Percentiles rank a stretch among this genome's conserved stretches.
Evolutionary conservation across 2,888 invertebrate species (phyloP).

Genomic region (Mimas tiliae): DNA sequence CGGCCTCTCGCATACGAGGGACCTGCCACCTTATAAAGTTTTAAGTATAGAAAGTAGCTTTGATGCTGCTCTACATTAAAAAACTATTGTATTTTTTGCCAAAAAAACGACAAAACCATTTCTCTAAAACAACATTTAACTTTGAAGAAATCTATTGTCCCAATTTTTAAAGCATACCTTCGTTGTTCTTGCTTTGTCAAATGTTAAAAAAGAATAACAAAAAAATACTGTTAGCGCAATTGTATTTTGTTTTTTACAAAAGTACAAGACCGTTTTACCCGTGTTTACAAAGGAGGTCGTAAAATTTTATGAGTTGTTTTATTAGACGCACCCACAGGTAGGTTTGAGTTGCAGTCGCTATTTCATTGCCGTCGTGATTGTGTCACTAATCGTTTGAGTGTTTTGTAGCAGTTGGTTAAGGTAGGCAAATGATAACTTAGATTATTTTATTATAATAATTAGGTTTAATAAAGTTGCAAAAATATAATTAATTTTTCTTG

Average conservation of each 20-base stretch:
- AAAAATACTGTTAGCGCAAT: conserved; percentile 65
- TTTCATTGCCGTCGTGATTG: conserved; percentile 67
- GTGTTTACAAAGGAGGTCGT: conserved; percentile 80
- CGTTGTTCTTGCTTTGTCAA: conserved; percentile 45
- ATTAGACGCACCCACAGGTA: conserved; percentile 79
- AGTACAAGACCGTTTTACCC: conserved; percentile 69
- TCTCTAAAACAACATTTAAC: not conserved
- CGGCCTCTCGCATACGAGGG: too few species aligned
- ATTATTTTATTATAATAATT: conserved; percentile 19
- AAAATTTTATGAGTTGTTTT: conserved; percentile 79
- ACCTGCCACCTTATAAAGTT: too few species aligned
- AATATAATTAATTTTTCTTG: too few species aligned
- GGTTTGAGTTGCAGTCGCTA: conserved; percentile 63
- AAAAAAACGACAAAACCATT: conserved; percentile 1
- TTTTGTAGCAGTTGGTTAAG: conserved; percentile 54
- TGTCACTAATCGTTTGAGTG: conserved; percentile 62
- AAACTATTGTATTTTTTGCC: not conserved
- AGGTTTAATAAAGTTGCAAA: too few species aligned
- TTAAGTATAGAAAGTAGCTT: not conserved
- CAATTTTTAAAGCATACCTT: not conserved
- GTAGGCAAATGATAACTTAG: conserved; percentile 40
- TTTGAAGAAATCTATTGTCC: conserved; percentile 9
- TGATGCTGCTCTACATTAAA: not conserved
- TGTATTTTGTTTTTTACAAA: conserved; percentile 69
- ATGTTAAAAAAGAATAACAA: conserved; percentile 47